These are phyloP conservation scores for Lysandra bellargus DNA, from an alignment of 2,888 invertebrate species.

Conservation along the genomic window DNA sequence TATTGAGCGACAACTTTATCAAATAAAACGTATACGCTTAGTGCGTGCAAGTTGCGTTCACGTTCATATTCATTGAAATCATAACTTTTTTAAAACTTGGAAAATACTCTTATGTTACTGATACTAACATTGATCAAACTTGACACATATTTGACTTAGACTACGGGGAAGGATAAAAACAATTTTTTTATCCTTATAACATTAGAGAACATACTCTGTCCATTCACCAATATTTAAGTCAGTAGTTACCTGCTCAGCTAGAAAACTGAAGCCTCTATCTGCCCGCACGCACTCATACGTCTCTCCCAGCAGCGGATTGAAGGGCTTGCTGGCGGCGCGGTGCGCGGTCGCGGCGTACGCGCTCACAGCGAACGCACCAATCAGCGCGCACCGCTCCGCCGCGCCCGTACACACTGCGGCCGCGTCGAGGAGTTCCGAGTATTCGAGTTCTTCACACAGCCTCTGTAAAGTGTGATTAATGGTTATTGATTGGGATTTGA, in stretches of 20 bases:
- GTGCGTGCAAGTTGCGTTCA: too few relatives aligned
- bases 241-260: constrained; percentile 86
- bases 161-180: too few relatives aligned
- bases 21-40: too few relatives aligned
- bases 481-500: background rate
- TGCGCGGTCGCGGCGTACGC: constrained; percentile 86
- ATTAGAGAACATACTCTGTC: background rate
- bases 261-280: constrained; percentile 88
- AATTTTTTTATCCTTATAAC: too few relatives aligned
- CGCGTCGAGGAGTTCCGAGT: constrained; percentile 88
- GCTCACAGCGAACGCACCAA: constrained; percentile 91
- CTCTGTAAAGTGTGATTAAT: constrained; percentile 68
- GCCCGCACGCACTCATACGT: constrained; percentile 90
- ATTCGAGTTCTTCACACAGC: constrained; percentile 91
- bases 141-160: too few relatives aligned
- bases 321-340: constrained; percentile 91
- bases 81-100: too few relatives aligned
- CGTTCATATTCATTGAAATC: too few relatives aligned
- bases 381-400: constrained; percentile 82
- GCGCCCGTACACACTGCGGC: constrained; percentile 84
- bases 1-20: too few relatives aligned
- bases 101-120: too few relatives aligned
- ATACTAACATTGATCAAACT: too few relatives aligned
- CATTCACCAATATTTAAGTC: too few relatives aligned
- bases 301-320: constrained; percentile 91